Evolutionary conservation across 1,140 invertebrate species (phyloP).

Genomic region (Lysiphlebus fabarum): DNA sequence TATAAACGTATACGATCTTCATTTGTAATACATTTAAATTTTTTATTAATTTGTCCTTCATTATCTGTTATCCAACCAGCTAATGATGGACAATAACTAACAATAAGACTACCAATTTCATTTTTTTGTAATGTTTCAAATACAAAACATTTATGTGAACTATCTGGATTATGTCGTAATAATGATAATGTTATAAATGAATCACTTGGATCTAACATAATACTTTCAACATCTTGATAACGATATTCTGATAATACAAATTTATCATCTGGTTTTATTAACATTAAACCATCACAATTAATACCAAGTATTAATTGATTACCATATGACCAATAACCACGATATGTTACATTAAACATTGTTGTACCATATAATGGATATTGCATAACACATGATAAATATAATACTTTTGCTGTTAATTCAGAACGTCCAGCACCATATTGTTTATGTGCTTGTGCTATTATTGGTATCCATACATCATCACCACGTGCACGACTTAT

Average conservation of each 20-base stretch:
- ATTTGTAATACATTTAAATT: slow-evolving; percentile 70
- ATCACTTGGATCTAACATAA: slow-evolving; percentile 87
- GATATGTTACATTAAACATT: slow-evolving; percentile 87
- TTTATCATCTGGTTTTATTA: slow-evolving; percentile 87
- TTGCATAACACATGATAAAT: slow-evolving; percentile 95
- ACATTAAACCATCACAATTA: slow-evolving; percentile 85
- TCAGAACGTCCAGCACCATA: slow-evolving; percentile 89
- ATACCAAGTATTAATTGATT: slow-evolving; percentile 72
- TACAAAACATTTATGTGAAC: slow-evolving; percentile 83
- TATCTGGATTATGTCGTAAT: slow-evolving; percentile 62
- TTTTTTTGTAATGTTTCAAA: slow-evolving; percentile 87
- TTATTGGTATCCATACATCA: slow-evolving; percentile 81
- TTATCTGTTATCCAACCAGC: slow-evolving; percentile 84
- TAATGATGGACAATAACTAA: slow-evolving; percentile 83
- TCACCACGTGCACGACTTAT: slow-evolving; percentile 71
- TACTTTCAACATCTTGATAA: slow-evolving; percentile 85
- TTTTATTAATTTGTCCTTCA: slow-evolving; percentile 65
- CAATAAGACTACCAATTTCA: slow-evolving; percentile 89
- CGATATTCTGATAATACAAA: slow-evolving; percentile 85
- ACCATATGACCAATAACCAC: slow-evolving; percentile 88
- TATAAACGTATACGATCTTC: slow-evolving; percentile 79
- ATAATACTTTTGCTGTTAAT: slow-evolving; percentile 88
- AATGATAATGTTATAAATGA: slow-evolving; percentile 85
- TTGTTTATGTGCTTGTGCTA: slow-evolving; percentile 82
- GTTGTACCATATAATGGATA: slow-evolving; percentile 94